These are phyloP conservation scores for Zygaena filipendulae DNA, from an alignment of 2,888 invertebrate genomes.

Conservation along the genomic window DNA sequence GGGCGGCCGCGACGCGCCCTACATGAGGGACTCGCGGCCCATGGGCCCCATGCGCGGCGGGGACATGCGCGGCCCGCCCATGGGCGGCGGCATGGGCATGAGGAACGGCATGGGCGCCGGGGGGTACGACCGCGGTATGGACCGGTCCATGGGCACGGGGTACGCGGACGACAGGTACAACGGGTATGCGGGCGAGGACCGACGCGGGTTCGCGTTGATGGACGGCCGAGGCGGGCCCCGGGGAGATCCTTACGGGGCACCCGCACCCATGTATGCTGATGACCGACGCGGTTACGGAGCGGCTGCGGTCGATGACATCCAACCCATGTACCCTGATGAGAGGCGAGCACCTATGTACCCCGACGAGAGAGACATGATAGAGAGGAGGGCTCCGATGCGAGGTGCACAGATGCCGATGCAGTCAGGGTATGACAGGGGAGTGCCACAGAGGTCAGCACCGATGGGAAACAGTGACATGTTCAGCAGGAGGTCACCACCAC, in stretches of 20 bases:
- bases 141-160: conserved; percentile 28
- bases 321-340: conserved; percentile 31
- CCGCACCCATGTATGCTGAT: conserved; percentile 34
- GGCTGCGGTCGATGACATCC: conserved; percentile 23
- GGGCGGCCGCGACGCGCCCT: conserved; percentile 28
- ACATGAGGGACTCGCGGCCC: conserved; percentile 32
- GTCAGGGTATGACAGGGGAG: conserved; percentile 37
- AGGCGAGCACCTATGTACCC: conserved; percentile 41
- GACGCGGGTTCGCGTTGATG: conserved; percentile 53
- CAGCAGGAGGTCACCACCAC: conserved; percentile 49
- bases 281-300: conserved; percentile 30
- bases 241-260: conserved; percentile 44
- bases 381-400: conserved; percentile 33
- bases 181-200: conserved; percentile 52
- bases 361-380: conserved; percentile 48
- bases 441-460: conserved; percentile 34
- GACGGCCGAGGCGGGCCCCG: conserved; percentile 33
- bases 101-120: conserved; percentile 60
- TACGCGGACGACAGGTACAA: conserved; percentile 48
- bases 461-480: conserved; percentile 60
- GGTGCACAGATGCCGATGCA: conserved; percentile 31
- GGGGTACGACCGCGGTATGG: conserved; percentile 36
- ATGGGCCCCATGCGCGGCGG: conserved; percentile 38
- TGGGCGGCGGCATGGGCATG: conserved; percentile 29
- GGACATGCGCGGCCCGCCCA: conserved; percentile 49